Evolutionary conservation across 2,797 vertebrate species (phyloP).

Genomic region (Pelodytes ibericus): DNA sequence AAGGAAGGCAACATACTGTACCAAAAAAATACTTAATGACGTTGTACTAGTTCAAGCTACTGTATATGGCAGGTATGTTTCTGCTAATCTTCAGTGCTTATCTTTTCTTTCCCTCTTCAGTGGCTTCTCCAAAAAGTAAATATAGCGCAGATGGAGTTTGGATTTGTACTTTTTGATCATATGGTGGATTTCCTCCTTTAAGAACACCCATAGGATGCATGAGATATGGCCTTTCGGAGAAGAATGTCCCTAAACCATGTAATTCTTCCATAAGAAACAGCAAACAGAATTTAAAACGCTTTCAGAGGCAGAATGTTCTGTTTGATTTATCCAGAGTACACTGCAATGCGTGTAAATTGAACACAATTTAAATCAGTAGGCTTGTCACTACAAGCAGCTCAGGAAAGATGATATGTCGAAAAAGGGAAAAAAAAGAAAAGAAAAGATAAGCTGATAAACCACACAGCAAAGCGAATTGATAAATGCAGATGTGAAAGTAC

Average conservation of each 20-base stretch:
- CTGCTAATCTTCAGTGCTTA: conserved; percentile 28
- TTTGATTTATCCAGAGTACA: conserved; percentile 43
- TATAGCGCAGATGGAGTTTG: conserved; percentile 47
- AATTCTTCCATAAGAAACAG: conserved; percentile 41
- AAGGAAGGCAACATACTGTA: no score
- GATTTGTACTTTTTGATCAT: conserved; percentile 44
- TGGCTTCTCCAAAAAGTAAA: conserved; percentile 40
- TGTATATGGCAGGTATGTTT: conserved; percentile 47
- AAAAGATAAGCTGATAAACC: conserved; percentile 48
- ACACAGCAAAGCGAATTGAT: conserved; percentile 43
- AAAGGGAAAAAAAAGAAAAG: conserved; percentile 35
- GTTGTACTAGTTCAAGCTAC: no score
- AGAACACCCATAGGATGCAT: conserved; percentile 31
- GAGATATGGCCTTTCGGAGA: conserved; percentile 26
- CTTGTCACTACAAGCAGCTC: conserved; percentile 38
- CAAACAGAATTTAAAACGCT: conserved; percentile 41
- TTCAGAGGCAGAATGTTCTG: conserved; percentile 31
- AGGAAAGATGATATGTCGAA: conserved; percentile 44
- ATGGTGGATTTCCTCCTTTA: conserved; percentile 36
- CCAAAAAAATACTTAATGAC: no score
- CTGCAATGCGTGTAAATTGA: conserved; percentile 48
- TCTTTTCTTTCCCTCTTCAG: conserved; percentile 9
- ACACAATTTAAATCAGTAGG: conserved; percentile 51
- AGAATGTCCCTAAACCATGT: conserved; percentile 33
- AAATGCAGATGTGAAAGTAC: conserved; percentile 42